A percentile compares a stretch with the other conserved stretches of the same genome.
Evolutionary conservation across 2,113 vertebrate species (phyloP).

Genomic region (Boleophthalmus pectinirostris): DNA sequence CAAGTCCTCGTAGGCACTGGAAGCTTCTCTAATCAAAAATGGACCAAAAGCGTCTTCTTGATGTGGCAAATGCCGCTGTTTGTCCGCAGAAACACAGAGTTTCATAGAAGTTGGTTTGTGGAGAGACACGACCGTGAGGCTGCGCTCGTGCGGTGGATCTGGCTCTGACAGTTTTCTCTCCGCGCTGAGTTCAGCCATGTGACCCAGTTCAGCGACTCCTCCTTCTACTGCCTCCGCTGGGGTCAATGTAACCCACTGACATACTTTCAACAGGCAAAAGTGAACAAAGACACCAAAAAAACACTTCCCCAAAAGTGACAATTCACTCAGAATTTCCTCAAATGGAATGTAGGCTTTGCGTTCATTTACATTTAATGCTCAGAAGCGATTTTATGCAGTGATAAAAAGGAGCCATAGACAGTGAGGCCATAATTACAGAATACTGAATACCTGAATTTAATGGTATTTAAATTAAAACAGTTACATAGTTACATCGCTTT

Average conservation of each 20-base stretch:
- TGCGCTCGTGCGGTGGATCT: slow-evolving; percentile 10
- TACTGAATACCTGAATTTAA: too few species aligned
- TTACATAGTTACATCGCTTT: too few species aligned
- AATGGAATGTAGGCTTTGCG: too few species aligned
- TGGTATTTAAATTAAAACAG: too few species aligned
- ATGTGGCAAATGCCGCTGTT: not conserved
- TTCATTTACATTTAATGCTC: too few species aligned
- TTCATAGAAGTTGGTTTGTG: not conserved
- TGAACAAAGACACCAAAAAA: slow-evolving; percentile 19
- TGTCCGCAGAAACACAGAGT: accelerated
- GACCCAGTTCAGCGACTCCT: slow-evolving; percentile 70
- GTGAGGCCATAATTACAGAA: too few species aligned
- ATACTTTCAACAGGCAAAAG: slow-evolving; percentile 69
- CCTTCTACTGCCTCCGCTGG: slow-evolving; percentile 42
- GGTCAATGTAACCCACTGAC: slow-evolving; percentile 80
- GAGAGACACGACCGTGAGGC: not conserved
- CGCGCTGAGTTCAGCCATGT: slow-evolving; percentile 60
- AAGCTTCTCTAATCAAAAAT: not conserved
- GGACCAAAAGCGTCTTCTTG: not conserved
- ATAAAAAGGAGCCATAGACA: too few species aligned
- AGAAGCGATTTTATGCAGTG: too few species aligned
- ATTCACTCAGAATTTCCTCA: too few species aligned
- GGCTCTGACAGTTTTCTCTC: slow-evolving; percentile 17
- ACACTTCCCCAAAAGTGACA: not conserved
- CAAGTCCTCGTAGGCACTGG: not conserved